Conservation (phyloP, 2,113 vertebrate genomes). For the Bujurquina vittata region DNA sequence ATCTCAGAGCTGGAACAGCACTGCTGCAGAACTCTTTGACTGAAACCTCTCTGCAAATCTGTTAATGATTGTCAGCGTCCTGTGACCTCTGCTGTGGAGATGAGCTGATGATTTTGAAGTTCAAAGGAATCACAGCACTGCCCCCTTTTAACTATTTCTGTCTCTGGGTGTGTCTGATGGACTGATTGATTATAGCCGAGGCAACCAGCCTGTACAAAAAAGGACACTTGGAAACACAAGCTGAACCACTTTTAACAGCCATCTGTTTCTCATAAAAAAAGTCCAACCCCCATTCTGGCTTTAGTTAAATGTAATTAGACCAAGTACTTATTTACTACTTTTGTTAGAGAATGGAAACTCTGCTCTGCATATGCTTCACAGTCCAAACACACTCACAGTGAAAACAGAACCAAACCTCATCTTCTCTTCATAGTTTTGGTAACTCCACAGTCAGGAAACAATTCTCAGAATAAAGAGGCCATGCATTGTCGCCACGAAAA, state of each 20-base stretch:
- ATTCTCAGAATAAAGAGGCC: constrained; percentile 36
- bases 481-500: constrained; percentile 61
- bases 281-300: constrained; percentile 28
- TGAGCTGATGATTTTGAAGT: constrained; percentile 51
- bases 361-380: constrained; percentile 10
- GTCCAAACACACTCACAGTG: background rate
- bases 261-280: constrained; percentile 65
- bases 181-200: constrained; percentile 3
- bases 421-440: constrained; percentile 43
- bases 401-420: constrained; percentile 31
- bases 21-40: background rate
- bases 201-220: constrained; percentile 15
- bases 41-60: background rate
- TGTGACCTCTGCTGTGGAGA: constrained; percentile 26
- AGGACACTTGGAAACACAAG: constrained; percentile 26
- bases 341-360: constrained; percentile 25
- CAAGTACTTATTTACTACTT: constrained; percentile 41
- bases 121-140: constrained; percentile 24
- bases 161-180: constrained; percentile 51
- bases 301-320: constrained; percentile 43
- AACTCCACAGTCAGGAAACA: constrained; percentile 22
- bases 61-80: constrained; percentile 64
- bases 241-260: constrained; percentile 17
- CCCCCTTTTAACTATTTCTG: background rate
- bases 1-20: background rate